Evolutionary conservation across 92 coral and sea anemone genomes (phyloP).

Genomic region (Palythoa grandiflora): DNA sequence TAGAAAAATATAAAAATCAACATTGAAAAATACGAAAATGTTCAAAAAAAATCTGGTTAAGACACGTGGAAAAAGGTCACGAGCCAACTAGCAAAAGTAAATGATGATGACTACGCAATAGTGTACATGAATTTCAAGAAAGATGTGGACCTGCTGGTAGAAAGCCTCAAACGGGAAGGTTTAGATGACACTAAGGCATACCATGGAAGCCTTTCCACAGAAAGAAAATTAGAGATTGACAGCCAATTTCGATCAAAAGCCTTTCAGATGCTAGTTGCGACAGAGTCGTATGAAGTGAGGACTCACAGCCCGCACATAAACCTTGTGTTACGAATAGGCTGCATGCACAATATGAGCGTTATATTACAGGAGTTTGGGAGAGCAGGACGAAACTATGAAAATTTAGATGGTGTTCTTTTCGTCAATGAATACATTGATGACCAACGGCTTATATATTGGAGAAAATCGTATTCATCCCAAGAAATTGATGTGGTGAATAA

Average conservation of each 20-base stretch:
- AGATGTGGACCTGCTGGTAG: slow-evolving; percentile 47
- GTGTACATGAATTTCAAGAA: slow-evolving; percentile 45
- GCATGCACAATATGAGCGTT: slow-evolving; percentile 41
- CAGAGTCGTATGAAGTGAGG: slow-evolving; percentile 71
- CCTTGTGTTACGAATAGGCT: slow-evolving; percentile 48
- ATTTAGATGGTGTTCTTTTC: slow-evolving; percentile 9
- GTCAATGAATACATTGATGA: slow-evolving; percentile 42
- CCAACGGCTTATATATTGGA: slow-evolving; percentile 45
- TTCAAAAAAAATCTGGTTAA: neutral
- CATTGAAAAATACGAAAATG: neutral
- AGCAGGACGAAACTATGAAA: slow-evolving; percentile 14
- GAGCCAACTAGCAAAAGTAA: neutral
- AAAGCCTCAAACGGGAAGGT: slow-evolving; percentile 22
- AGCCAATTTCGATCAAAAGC: slow-evolving; percentile 44
- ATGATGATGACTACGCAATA: slow-evolving; percentile 29
- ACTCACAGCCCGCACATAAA: slow-evolving; percentile 75
- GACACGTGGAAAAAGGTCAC: slow-evolving; percentile 18
- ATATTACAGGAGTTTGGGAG: slow-evolving; percentile 55
- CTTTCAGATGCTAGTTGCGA: slow-evolving; percentile 67
- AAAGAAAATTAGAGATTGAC: slow-evolving; percentile 33
- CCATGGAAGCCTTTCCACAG: slow-evolving; percentile 52
- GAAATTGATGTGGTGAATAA: slow-evolving; percentile 14
- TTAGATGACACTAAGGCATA: slow-evolving; percentile 42
- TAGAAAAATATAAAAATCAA: neutral
- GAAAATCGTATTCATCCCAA: neutral